Evolutionary conservation across 2,113 vertebrate genomes (phyloP).

Genomic region (Rhinopomastus cyanomelas): DNA sequence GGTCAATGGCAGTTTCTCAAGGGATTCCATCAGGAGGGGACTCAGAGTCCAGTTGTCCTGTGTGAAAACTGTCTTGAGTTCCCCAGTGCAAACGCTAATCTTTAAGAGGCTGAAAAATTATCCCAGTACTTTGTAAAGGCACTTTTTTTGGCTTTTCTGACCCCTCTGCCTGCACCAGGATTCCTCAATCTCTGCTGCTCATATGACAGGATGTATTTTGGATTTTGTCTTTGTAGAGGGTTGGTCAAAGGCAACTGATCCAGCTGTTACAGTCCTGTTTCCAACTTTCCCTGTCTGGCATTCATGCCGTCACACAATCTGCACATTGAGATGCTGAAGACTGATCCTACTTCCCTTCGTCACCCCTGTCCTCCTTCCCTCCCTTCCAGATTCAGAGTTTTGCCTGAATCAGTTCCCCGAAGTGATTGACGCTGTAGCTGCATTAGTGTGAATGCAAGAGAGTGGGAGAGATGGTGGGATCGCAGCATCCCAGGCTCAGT

Average conservation of each 20-base stretch:
- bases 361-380: neutral
- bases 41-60: rapidly evolving
- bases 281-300: neutral
- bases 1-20: neutral
- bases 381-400: neutral
- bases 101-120: neutral
- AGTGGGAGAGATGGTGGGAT: neutral
- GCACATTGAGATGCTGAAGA: neutral
- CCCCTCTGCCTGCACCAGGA: neutral
- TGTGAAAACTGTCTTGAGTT: neutral
- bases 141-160: neutral
- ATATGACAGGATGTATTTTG: neutral
- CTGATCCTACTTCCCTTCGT: neutral
- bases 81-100: neutral
- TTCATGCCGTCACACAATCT: neutral
- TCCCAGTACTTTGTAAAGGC: neutral
- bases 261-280: neutral
- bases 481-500: neutral
- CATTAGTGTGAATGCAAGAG: neutral
- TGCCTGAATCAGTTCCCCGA: neutral
- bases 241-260: neutral
- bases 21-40: neutral
- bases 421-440: neutral
- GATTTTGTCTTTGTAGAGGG: neutral
- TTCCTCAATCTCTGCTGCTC: neutral